Percentiles rank a stretch among this genome's conserved stretches.
phyloP scores from a whole-genome alignment of 2,113 vertebrate genomes.

The Lepus timidus region DNA sequence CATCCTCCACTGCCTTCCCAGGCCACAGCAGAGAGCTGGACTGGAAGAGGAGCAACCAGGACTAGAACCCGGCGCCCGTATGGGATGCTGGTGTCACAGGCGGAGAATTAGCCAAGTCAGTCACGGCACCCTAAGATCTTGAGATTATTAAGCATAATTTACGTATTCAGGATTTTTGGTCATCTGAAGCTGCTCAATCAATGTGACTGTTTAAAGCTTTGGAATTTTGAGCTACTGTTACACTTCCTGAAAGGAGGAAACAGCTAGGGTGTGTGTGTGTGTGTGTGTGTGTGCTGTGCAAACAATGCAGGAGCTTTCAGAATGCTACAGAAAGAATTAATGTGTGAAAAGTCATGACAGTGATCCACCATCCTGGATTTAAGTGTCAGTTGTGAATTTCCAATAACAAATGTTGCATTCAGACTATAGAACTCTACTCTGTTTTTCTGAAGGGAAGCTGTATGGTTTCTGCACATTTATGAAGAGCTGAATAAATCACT shows the following conservation, averaged over 20 bases:
- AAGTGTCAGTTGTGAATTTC: constrained; percentile 14
- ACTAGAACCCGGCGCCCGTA: too few relatives aligned
- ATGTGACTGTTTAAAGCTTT: neutral
- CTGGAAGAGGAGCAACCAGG: too few relatives aligned
- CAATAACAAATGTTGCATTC: neutral
- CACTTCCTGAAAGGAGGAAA: constrained; percentile 12
- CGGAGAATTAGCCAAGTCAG: too few relatives aligned
- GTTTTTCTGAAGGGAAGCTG: neutral
- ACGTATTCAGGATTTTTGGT: neutral
- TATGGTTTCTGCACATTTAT: neutral
- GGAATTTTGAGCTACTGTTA: constrained; percentile 12
- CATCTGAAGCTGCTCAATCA: neutral
- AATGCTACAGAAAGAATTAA: neutral
- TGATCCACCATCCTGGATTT: neutral
- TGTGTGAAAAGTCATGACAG: neutral
- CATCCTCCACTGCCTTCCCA: too few relatives aligned
- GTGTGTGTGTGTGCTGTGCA: neutral
- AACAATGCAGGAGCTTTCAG: neutral
- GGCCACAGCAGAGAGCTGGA: too few relatives aligned
- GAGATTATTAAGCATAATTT: neutral
- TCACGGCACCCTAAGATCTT: neutral
- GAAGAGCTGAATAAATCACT: neutral
- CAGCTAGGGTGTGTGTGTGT: neutral
- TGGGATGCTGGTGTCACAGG: too few relatives aligned
- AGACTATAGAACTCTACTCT: neutral